Conservation (phyloP, 2,797 vertebrate genomes). For the Argya squamiceps region DNA sequence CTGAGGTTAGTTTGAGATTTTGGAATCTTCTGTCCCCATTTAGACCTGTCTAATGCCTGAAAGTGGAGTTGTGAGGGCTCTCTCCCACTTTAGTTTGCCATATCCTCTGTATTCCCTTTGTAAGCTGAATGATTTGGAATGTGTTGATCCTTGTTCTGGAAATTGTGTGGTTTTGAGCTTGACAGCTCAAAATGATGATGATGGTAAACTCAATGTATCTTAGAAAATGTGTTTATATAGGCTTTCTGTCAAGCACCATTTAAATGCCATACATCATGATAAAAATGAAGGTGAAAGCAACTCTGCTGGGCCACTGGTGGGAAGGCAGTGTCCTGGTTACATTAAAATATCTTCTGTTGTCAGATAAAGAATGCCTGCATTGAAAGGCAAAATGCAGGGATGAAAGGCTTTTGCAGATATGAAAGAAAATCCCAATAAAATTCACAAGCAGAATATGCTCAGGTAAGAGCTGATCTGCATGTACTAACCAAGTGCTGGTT, state of each 20-base stretch:
- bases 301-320: background rate
- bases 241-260: slow-evolving; percentile 3
- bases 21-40: background rate
- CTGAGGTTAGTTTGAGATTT: background rate
- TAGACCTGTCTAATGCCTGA: background rate
- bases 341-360: background rate
- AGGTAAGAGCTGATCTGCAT: background rate
- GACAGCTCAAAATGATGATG: slow-evolving; percentile 35
- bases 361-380: background rate
- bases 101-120: background rate
- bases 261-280: background rate
- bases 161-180: background rate
- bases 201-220: background rate
- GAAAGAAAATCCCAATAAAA: background rate
- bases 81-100: background rate
- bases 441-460: background rate
- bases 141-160: background rate
- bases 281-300: slow-evolving; percentile 1
- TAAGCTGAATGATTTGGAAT: background rate
- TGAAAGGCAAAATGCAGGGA: background rate
- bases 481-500: background rate
- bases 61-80: background rate
- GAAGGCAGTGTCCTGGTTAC: background rate
- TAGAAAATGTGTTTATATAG: slow-evolving; percentile 7
- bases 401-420: background rate